Conservation (phyloP, 2,113 vertebrate species). For the Sinocyclocheilus anophthalmus region DNA sequence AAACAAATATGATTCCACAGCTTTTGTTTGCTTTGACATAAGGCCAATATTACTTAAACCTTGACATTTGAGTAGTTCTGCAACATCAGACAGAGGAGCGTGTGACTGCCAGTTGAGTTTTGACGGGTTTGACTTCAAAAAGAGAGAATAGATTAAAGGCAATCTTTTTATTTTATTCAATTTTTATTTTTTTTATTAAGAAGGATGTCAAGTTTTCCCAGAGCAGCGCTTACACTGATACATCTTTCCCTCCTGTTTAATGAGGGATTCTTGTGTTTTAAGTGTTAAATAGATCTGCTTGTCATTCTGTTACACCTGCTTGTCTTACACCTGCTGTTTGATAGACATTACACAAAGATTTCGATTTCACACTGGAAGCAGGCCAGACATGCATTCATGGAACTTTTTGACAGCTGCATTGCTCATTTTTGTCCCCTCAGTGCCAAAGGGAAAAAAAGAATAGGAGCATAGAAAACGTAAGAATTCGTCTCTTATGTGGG, state of each 20-base stretch:
- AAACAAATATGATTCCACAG: neutral
- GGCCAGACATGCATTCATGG: neutral
- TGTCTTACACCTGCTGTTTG: conserved; percentile 33
- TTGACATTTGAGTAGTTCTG: conserved; percentile 6
- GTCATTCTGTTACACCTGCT: conserved; percentile 30
- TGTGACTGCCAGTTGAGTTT: neutral
- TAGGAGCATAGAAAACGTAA: neutral
- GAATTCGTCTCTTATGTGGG: neutral
- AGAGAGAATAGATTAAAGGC: conserved; percentile 16
- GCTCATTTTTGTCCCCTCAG: neutral
- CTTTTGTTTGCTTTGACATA: neutral
- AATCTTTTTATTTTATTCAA: neutral
- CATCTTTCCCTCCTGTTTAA: conserved; percentile 19
- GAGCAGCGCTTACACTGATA: conserved; percentile 1
- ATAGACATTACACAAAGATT: conserved; percentile 29
- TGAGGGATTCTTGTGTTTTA: conserved; percentile 26
- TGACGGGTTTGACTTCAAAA: neutral
- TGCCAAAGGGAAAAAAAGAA: neutral
- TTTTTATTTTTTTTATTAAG: neutral
- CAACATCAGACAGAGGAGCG: neutral
- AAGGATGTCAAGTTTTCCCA: conserved; percentile 23
- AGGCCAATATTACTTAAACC: neutral
- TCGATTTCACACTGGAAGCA: conserved; percentile 7
- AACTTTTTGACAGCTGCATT: neutral
- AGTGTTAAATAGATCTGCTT: conserved; percentile 23